Evolutionary conservation across 2,888 invertebrate species (phyloP).

Genomic region (Hydroisotoma schaefferi): DNA sequence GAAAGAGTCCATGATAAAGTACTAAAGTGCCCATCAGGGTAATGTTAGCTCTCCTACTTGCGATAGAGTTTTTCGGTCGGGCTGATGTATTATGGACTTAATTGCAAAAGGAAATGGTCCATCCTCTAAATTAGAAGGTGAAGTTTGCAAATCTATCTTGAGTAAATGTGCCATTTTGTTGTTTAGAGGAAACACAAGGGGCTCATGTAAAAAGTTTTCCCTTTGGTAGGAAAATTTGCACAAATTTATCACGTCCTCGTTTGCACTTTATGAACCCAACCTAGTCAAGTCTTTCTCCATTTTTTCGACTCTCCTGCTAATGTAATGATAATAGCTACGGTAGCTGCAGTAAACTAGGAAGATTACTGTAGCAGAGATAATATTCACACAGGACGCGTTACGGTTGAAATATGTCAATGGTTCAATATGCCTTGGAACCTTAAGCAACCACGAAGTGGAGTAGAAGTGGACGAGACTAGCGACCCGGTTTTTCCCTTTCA

Average conservation of each 20-base stretch:
- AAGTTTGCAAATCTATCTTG: slow-evolving; percentile 32
- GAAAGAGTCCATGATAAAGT: too few species aligned
- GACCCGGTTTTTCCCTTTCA: too few species aligned
- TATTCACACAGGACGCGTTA: too few species aligned
- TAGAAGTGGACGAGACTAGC: neutral
- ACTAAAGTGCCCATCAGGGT: too few species aligned
- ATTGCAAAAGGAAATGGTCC: neutral
- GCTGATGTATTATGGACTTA: too few species aligned
- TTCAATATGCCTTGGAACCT: neutral
- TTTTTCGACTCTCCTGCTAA: neutral
- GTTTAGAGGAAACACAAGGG: slow-evolving; percentile 23
- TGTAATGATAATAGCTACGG: slow-evolving; percentile 1
- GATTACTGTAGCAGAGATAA: too few species aligned
- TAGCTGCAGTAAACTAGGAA: too few species aligned
- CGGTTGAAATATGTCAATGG: too few species aligned
- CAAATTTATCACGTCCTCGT: slow-evolving; percentile 6
- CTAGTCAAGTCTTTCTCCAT: neutral
- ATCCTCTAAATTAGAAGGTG: too few species aligned
- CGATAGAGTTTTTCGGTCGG: too few species aligned
- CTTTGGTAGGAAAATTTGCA: slow-evolving; percentile 5
- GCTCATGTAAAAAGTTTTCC: slow-evolving; percentile 19
- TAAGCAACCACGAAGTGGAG: neutral
- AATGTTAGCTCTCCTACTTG: too few species aligned
- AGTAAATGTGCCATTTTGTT: slow-evolving; percentile 24
- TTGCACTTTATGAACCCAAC: neutral